These are phyloP conservation scores for Eunapius fragilis DNA, from an alignment of 37 sponge, comb jelly and placozoan species.

Conservation along the genomic window DNA sequence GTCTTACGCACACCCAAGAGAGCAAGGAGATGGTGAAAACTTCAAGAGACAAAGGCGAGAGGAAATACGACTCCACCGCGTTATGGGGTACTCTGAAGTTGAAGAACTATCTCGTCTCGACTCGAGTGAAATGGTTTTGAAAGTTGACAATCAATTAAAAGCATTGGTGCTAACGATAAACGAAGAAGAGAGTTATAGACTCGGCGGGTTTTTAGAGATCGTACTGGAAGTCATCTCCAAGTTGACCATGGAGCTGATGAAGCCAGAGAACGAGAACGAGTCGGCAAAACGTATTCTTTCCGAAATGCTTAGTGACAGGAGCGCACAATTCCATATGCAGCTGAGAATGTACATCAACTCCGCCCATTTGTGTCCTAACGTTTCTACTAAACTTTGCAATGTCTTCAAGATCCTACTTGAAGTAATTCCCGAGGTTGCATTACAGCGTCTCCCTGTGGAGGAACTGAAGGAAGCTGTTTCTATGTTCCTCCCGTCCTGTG, in stretches of 20 bases:
- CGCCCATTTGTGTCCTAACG: not conserved
- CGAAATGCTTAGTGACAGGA: constrained; percentile 57
- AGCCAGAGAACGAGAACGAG: not conserved
- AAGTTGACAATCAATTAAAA: not conserved
- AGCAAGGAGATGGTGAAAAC: too few relatives aligned
- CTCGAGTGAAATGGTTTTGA: not conserved
- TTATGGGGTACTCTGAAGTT: not conserved
- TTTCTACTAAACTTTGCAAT: not conserved
- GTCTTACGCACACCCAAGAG: too few relatives aligned
- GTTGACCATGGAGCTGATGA: not conserved
- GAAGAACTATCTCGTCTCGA: not conserved
- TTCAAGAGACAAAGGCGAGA: too few relatives aligned
- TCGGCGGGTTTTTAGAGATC: not conserved
- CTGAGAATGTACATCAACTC: constrained; percentile 27
- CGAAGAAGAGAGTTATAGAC: not conserved
- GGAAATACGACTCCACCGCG: too few relatives aligned
- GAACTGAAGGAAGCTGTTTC: not conserved
- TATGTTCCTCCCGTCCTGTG: not conserved
- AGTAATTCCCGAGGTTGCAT: not conserved
- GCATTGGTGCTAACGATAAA: not conserved
- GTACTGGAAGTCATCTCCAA: not conserved
- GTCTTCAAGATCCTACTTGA: not conserved
- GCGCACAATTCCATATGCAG: constrained; percentile 34
- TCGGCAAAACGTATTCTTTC: constrained; percentile 42
- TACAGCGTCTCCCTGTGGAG: not conserved